phyloP scores from a whole-genome alignment of 1,140 invertebrate genomes.

The Bombus pyrosoma region DNA sequence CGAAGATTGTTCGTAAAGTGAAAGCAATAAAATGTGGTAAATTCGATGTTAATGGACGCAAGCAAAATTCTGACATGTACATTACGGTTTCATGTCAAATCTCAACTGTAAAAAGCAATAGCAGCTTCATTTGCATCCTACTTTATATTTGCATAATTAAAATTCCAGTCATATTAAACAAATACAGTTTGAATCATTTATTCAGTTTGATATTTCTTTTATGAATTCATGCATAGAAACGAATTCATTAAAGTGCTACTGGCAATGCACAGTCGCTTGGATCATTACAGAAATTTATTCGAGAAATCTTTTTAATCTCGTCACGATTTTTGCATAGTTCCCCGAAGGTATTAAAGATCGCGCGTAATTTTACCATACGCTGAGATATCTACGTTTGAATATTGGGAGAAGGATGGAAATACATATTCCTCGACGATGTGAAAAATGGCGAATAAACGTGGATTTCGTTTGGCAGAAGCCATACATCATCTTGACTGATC shows the following conservation, averaged over 20 bases:
- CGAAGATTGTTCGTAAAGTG: background rate
- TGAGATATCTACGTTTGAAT: background rate
- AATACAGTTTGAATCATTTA: background rate
- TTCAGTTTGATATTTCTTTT: background rate
- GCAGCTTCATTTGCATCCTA: background rate
- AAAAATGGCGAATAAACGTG: slow-evolving; percentile 4
- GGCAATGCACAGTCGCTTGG: background rate
- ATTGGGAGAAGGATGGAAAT: background rate
- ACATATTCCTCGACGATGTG: background rate
- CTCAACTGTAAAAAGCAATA: background rate
- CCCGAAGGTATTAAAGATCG: background rate
- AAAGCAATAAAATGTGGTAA: background rate
- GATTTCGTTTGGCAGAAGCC: background rate
- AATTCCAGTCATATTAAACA: background rate
- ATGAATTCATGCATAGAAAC: background rate
- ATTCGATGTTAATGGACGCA: background rate
- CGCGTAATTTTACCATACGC: too few relatives aligned
- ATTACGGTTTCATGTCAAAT: background rate
- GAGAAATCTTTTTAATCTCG: background rate
- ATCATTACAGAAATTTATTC: background rate
- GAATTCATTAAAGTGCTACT: background rate
- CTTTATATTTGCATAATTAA: background rate
- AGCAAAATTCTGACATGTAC: background rate
- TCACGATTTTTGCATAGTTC: background rate
- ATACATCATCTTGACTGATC: slow-evolving; percentile 35